Evolutionary conservation across 2,888 invertebrate species (phyloP).

Genomic region (Caprella mutica): DNA sequence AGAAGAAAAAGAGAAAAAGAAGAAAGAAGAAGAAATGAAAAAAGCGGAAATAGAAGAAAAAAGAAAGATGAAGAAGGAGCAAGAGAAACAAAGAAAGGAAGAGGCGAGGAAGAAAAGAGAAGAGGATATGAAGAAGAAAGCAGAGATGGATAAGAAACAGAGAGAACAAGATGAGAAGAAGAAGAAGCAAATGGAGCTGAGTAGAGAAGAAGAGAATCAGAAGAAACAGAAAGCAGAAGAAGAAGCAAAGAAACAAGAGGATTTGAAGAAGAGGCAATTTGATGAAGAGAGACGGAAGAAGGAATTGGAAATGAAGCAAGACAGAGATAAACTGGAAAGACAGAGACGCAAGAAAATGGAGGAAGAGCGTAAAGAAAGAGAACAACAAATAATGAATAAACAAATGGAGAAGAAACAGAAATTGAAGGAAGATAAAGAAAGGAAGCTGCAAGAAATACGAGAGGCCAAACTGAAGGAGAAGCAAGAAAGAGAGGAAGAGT

Average conservation of each 20-base stretch:
- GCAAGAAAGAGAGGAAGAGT: background rate
- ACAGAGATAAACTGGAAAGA: conserved; percentile 1
- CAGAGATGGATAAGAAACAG: background rate
- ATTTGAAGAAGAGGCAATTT: background rate
- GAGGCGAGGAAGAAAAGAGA: background rate
- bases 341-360: conserved; percentile 5
- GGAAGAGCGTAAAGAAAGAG: background rate
- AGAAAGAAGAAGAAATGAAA: background rate
- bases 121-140: background rate
- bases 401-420: conserved; percentile 2
- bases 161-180: background rate
- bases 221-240: conserved; percentile 6
- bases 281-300: background rate
- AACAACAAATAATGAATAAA: background rate
- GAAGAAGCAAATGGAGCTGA: background rate
- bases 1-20: background rate
- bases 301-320: background rate
- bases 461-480: background rate
- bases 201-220: background rate
- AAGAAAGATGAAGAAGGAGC: background rate
- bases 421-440: background rate
- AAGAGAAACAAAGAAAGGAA: background rate
- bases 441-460: background rate
- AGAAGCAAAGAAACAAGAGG: background rate
- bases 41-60: background rate